Evolutionary conservation across 2,888 invertebrate genomes (phyloP).

Genomic region (Drosophila rellima): DNA sequence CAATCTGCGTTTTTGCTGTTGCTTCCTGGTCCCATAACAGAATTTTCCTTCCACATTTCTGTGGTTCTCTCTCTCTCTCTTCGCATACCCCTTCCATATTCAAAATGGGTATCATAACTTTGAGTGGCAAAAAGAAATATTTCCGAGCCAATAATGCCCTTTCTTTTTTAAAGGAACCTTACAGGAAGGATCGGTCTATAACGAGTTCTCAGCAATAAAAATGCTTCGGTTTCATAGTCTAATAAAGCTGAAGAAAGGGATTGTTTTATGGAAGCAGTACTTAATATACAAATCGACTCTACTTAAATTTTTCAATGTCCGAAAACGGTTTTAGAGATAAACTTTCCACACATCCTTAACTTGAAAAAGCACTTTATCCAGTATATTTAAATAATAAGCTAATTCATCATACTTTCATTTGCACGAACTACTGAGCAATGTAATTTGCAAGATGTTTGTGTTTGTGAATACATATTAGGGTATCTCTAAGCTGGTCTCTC

Average conservation of each 20-base stretch:
- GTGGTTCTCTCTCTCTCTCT: constrained; percentile 36
- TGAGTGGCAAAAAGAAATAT: background rate
- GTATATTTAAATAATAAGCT: background rate
- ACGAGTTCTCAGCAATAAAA: too few relatives aligned
- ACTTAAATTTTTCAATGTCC: background rate
- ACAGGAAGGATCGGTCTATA: too few relatives aligned
- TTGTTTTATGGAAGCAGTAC: too few relatives aligned
- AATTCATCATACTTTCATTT: too few relatives aligned
- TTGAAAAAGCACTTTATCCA: background rate
- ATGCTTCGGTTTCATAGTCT: too few relatives aligned
- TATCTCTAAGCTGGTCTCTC: background rate
- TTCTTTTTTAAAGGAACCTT: too few relatives aligned
- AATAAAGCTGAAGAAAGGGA: too few relatives aligned
- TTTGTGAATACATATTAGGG: background rate
- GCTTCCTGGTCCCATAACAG: constrained; percentile 51
- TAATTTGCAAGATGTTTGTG: background rate
- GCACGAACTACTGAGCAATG: too few relatives aligned
- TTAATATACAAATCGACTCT: too few relatives aligned
- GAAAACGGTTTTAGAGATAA: background rate
- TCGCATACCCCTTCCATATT: background rate
- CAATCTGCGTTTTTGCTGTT: constrained; percentile 53
- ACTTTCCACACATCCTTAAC: background rate
- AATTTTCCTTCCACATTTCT: constrained; percentile 54
- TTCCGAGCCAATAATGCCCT: background rate
- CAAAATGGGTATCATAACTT: background rate